These are phyloP conservation scores for Thryonomys swinderianus DNA, from an alignment of 2,113 vertebrate genomes.

Conservation along the genomic window DNA sequence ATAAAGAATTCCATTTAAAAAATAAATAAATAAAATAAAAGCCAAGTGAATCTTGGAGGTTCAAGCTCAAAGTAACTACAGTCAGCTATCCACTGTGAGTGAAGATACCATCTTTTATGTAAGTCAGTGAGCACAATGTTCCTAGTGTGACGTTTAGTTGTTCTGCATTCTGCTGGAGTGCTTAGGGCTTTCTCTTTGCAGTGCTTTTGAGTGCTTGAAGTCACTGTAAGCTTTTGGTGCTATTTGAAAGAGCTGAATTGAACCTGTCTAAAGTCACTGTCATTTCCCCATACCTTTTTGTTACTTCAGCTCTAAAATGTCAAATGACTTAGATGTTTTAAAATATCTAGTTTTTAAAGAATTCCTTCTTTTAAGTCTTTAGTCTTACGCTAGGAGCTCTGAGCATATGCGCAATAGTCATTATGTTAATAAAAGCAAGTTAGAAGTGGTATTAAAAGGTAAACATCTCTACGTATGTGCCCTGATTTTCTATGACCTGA, in stretches of 20 bases:
- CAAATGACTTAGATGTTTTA: neutral
- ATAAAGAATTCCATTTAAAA: no score
- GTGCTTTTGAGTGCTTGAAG: neutral
- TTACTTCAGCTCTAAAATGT: neutral
- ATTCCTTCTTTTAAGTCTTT: neutral
- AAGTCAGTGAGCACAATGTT: neutral
- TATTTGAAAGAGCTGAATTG: neutral
- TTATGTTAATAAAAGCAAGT: neutral
- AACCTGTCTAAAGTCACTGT: neutral
- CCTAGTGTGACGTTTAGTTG: neutral
- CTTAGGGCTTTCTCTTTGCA: neutral
- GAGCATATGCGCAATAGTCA: neutral
- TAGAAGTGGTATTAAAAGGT: neutral
- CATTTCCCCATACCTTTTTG: neutral
- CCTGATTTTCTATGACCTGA: neutral
- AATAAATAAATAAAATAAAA: no score
- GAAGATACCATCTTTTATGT: neutral
- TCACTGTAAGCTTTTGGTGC: neutral
- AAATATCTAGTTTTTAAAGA: conserved; percentile 19
- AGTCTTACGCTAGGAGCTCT: neutral
- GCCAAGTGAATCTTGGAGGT: neutral
- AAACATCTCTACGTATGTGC: neutral
- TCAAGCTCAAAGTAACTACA: neutral
- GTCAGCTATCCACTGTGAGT: neutral
- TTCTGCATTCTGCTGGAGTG: neutral